phyloP scores from a whole-genome alignment of 2,797 vertebrate species.

The Lepus townsendii region DNA sequence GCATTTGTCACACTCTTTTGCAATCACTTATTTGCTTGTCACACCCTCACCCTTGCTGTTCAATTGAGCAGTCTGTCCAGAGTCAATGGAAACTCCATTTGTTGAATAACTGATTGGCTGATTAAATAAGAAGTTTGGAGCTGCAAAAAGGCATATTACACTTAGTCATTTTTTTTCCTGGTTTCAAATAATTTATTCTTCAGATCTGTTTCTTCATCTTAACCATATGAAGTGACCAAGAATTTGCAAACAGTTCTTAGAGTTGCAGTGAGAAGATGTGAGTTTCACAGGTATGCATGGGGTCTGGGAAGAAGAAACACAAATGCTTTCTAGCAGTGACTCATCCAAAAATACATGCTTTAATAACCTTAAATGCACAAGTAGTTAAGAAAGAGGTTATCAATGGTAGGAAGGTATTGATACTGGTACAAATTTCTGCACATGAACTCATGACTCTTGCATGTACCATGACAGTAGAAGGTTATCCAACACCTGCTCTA shows the following conservation, averaged over 20 bases:
- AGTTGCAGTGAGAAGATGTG: not conserved
- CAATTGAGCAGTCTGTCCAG: too few relatives aligned
- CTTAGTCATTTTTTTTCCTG: not conserved
- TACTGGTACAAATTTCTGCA: not conserved
- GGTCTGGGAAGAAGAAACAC: not conserved
- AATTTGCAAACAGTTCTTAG: constrained; percentile 4
- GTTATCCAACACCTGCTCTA: not conserved
- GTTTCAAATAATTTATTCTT: not conserved
- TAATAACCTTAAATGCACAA: not conserved
- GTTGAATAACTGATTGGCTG: not conserved
- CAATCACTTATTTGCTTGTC: not conserved
- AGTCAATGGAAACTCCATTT: not conserved
- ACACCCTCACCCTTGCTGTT: not conserved
- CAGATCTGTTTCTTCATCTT: not conserved
- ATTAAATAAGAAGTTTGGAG: not conserved
- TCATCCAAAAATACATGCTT: not conserved
- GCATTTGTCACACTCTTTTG: not conserved
- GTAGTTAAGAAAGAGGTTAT: not conserved
- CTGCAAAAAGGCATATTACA: not conserved
- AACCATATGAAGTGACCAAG: not conserved
- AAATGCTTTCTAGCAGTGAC: not conserved
- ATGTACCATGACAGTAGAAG: not conserved
- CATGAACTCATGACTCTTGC: too few relatives aligned
- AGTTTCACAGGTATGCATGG: not conserved
- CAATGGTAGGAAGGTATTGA: not conserved